phyloP scores from a whole-genome alignment of 2,797 vertebrate genomes.

The Lemur catta region DNA sequence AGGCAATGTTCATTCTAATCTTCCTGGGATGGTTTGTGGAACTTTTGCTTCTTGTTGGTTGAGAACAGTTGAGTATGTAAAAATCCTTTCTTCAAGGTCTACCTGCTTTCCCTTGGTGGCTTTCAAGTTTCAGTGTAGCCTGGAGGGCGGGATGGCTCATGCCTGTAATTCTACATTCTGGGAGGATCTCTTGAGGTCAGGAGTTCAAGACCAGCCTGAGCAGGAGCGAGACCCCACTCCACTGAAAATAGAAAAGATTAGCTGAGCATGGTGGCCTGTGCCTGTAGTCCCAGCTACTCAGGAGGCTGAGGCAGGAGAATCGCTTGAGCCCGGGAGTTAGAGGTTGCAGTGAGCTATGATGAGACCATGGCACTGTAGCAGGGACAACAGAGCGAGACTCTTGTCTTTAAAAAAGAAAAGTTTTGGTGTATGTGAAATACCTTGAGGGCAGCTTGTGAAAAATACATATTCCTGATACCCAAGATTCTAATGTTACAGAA shows the following conservation, averaged over 20 bases:
- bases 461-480: not conserved
- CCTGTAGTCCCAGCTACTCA: not conserved
- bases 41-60: not conserved
- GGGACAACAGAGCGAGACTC: not conserved
- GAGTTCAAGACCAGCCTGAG: not conserved
- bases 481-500: not conserved
- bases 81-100: not conserved
- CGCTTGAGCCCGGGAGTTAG: not conserved
- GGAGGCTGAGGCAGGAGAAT: not conserved
- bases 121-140: not conserved
- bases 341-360: no score
- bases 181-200: not conserved
- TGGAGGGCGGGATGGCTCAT: not conserved
- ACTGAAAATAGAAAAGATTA: not conserved
- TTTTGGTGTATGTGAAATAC: not conserved
- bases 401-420: not conserved
- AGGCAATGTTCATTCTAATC: not conserved
- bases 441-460: not conserved
- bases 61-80: not conserved
- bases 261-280: no score
- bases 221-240: not conserved
- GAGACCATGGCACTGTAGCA: accelerated
- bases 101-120: not conserved
- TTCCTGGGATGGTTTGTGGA: not conserved
- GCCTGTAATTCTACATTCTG: not conserved